These are phyloP conservation scores for Antheraea yamamai DNA, from an alignment of 2,888 invertebrate species.

Conservation along the genomic window DNA sequence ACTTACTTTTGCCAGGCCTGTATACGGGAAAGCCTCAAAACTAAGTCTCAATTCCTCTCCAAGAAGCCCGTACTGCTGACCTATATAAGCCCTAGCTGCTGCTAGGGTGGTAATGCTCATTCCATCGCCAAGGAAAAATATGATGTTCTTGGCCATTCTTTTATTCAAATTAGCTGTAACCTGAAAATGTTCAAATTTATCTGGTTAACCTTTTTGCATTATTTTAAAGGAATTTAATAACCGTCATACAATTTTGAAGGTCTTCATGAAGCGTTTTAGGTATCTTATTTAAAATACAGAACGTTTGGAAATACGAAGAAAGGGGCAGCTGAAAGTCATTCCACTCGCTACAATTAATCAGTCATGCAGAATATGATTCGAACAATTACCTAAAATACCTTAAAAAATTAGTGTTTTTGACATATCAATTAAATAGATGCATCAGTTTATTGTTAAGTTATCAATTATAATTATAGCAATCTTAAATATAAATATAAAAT, in stretches of 20 bases:
- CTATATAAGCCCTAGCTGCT: conserved; percentile 88
- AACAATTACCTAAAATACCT: neutral
- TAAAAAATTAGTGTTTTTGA: too few relatives aligned
- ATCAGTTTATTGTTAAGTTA: too few relatives aligned
- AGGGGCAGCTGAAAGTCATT: too few relatives aligned
- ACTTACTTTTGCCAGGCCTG: conserved; percentile 87
- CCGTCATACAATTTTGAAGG: neutral
- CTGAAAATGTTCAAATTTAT: conserved; percentile 40
- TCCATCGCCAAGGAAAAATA: conserved; percentile 93
- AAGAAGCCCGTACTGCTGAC: conserved; percentile 79
- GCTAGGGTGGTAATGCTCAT: conserved; percentile 92
- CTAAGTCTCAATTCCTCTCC: conserved; percentile 88
- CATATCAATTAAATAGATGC: too few relatives aligned
- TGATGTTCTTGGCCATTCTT: conserved; percentile 83
- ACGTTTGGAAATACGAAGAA: neutral
- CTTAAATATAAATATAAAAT: too few relatives aligned
- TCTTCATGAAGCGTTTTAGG: neutral
- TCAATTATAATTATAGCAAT: too few relatives aligned
- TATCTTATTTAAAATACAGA: neutral
- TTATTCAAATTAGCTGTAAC: conserved; percentile 53
- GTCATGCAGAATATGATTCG: neutral
- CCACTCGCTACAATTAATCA: neutral
- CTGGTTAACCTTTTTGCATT: neutral
- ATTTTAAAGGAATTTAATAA: neutral
- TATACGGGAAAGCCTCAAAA: conserved; percentile 89